Evolutionary conservation across 2,888 invertebrate genomes (phyloP).

Genomic region (Plebejus anna): DNA sequence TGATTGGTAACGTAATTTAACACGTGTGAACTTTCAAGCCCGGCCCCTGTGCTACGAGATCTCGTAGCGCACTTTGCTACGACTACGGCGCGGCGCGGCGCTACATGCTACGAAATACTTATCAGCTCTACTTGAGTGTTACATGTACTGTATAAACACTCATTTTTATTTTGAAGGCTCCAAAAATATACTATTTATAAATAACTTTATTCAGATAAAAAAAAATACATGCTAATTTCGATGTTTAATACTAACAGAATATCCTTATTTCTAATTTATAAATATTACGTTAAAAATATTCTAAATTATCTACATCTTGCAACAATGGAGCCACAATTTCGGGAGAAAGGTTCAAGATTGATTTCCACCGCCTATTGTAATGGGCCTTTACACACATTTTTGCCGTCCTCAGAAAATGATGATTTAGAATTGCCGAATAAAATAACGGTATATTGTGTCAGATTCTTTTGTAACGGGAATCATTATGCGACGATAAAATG

Average conservation of each 20-base stretch:
- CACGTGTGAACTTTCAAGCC: neutral
- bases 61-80: neutral
- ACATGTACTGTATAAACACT: neutral
- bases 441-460: constrained; percentile 10
- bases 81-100: no score
- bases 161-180: neutral
- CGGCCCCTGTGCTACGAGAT: neutral
- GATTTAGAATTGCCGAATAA: constrained; percentile 6
- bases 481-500: neutral
- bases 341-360: constrained; percentile 13
- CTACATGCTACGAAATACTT: neutral
- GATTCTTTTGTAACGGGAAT: constrained; percentile 1
- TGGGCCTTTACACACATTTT: neutral
- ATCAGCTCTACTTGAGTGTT: neutral
- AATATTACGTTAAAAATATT: neutral
- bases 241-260: no score
- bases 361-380: constrained; percentile 16
- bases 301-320: neutral
- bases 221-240: no score
- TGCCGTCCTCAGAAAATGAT: constrained; percentile 7
- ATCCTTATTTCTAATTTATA: no score
- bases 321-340: constrained; percentile 8
- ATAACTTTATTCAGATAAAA: no score
- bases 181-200: no score
- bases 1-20: no score